Conservation (phyloP, 2,797 vertebrate genomes). For the Microctenopoma stevenorrisi region DNA sequence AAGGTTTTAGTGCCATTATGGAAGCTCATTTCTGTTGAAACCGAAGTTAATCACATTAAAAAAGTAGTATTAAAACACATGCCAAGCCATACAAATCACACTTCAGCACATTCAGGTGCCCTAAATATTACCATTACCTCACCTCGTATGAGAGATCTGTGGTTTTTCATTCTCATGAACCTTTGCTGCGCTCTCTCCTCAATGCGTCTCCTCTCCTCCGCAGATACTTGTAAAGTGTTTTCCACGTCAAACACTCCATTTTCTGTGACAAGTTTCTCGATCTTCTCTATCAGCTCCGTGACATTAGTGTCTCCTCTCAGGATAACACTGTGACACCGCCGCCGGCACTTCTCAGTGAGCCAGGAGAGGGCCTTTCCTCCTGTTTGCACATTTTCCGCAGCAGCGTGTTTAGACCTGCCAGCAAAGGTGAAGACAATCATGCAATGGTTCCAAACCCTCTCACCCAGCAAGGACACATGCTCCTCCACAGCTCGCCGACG, state of each 20-base stretch:
- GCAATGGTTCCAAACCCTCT: constrained; percentile 68
- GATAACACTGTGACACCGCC: constrained; percentile 59
- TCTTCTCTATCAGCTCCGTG: constrained; percentile 58
- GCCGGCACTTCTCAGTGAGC: constrained; percentile 65
- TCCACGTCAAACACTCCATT: constrained; percentile 67
- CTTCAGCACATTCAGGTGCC: no score
- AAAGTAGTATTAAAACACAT: no score
- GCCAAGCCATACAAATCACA: neutral
- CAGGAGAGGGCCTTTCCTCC: constrained; percentile 42
- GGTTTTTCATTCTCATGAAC: constrained; percentile 54
- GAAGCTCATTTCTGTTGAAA: no score
- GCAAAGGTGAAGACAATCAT: constrained; percentile 60
- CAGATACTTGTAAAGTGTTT: neutral
- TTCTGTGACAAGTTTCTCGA: constrained; percentile 49
- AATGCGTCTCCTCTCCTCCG: constrained; percentile 53
- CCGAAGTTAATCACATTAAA: no score
- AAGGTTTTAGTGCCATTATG: no score
- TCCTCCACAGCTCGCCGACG: constrained; percentile 69
- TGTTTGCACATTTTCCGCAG: neutral
- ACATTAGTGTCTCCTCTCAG: neutral
- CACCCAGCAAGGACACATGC: constrained; percentile 72
- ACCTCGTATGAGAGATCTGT: constrained; percentile 62
- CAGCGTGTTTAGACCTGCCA: neutral
- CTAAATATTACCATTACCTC: constrained; percentile 3
- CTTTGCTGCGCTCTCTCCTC: constrained; percentile 62